phyloP scores from a whole-genome alignment of 2,888 invertebrate genomes.

The Panopea generosa region DNA sequence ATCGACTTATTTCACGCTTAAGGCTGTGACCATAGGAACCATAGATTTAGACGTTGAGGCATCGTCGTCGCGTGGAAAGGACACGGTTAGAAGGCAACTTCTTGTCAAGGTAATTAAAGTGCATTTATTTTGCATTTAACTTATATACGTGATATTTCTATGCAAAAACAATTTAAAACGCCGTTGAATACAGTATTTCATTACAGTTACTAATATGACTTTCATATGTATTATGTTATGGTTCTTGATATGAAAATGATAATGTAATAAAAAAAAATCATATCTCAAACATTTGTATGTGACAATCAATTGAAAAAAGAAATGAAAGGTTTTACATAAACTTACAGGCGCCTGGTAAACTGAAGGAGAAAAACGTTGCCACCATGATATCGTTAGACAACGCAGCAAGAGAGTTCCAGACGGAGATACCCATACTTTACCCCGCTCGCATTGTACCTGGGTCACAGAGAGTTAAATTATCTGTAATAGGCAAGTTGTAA shows the following conservation, averaged over 20 bases:
- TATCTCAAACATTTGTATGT: too few relatives aligned
- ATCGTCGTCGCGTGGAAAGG: conserved; percentile 32
- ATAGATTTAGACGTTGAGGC: conserved; percentile 46
- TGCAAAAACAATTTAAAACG: too few relatives aligned
- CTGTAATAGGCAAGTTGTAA: conserved; percentile 81
- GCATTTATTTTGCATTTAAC: too few relatives aligned
- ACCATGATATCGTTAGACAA: conserved; percentile 27
- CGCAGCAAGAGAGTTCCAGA: conserved; percentile 74
- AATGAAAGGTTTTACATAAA: too few relatives aligned
- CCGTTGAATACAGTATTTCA: too few relatives aligned
- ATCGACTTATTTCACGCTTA: conserved; percentile 42
- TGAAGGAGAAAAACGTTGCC: conserved; percentile 56
- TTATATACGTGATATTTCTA: background rate
- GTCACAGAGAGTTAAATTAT: conserved; percentile 88
- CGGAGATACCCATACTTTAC: conserved; percentile 90
- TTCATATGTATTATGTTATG: too few relatives aligned
- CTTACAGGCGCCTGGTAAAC: conserved; percentile 64
- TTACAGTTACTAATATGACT: too few relatives aligned
- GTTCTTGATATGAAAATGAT: too few relatives aligned
- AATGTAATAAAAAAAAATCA: too few relatives aligned
- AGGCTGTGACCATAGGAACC: conserved; percentile 30
- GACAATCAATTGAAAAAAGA: too few relatives aligned
- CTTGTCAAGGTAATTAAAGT: conserved; percentile 39
- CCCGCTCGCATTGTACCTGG: conserved; percentile 88
- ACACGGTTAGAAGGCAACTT: conserved; percentile 35